phyloP scores from a whole-genome alignment of 2,797 vertebrate genomes.

The Oreortyx pictus region DNA sequence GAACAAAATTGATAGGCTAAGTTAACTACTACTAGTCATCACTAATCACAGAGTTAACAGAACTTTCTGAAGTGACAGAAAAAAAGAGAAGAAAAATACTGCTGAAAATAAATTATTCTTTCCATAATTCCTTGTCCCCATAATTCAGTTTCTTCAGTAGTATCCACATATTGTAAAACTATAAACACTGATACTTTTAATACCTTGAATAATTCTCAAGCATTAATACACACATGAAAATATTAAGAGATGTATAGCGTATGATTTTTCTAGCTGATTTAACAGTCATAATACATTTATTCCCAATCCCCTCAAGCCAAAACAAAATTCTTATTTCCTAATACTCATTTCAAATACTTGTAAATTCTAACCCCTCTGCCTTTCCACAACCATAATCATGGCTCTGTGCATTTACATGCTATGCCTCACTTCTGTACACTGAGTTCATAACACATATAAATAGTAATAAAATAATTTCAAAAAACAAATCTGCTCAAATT shows the following conservation, averaged over 20 bases:
- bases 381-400: neutral
- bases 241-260: neutral
- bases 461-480: neutral
- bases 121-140: neutral
- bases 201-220: neutral
- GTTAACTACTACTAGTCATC: neutral
- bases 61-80: neutral
- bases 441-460: neutral
- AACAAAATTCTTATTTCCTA: neutral
- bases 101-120: neutral
- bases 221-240: neutral
- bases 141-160: neutral
- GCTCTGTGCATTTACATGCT: neutral
- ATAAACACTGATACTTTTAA: neutral
- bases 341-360: neutral
- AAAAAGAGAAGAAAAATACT: neutral
- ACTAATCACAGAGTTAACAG: neutral
- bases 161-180: neutral
- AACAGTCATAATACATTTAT: neutral
- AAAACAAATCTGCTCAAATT: neutral
- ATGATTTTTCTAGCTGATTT: neutral
- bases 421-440: neutral
- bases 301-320: neutral
- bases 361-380: neutral
- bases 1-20: fast-evolving